A percentile compares a stretch with the other conserved stretches of the same genome.
phyloP scores from a whole-genome alignment of 1,140 invertebrate genomes.

The Conus betulinus region DNA sequence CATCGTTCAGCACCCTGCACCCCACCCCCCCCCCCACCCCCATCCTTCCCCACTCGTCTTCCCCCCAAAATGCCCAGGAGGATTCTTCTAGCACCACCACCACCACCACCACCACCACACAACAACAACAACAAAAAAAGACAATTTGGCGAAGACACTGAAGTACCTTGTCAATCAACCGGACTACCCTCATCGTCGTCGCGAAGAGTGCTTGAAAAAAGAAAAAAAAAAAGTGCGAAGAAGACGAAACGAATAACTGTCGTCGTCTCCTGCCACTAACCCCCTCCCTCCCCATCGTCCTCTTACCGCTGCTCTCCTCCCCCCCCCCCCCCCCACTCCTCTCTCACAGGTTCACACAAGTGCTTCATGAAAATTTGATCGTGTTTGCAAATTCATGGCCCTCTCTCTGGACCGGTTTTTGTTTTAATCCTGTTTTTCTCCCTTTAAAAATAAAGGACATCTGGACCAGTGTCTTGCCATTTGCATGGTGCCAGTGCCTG shows the following conservation, averaged over 20 bases:
- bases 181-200: too few relatives aligned
- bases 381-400: neutral
- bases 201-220: too few relatives aligned
- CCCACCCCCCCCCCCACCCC: neutral
- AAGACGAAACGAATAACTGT: too few relatives aligned
- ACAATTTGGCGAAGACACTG: too few relatives aligned
- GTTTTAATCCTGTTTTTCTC: neutral
- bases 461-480: neutral
- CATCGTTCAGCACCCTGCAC: too few relatives aligned
- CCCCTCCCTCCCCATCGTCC: neutral
- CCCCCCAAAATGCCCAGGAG: too few relatives aligned
- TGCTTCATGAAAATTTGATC: constrained; percentile 11
- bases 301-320: neutral
- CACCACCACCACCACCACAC: too few relatives aligned
- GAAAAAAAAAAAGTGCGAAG: too few relatives aligned
- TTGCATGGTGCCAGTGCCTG: neutral
- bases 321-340: neutral
- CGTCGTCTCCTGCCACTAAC: neutral
- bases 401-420: neutral
- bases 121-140: too few relatives aligned
- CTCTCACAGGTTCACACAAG: neutral
- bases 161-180: too few relatives aligned
- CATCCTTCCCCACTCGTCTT: neutral
- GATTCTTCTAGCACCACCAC: neutral
- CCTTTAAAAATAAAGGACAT: neutral